Conservation (phyloP, 2,797 vertebrate genomes). For the Discoglossus pictus region DNA sequence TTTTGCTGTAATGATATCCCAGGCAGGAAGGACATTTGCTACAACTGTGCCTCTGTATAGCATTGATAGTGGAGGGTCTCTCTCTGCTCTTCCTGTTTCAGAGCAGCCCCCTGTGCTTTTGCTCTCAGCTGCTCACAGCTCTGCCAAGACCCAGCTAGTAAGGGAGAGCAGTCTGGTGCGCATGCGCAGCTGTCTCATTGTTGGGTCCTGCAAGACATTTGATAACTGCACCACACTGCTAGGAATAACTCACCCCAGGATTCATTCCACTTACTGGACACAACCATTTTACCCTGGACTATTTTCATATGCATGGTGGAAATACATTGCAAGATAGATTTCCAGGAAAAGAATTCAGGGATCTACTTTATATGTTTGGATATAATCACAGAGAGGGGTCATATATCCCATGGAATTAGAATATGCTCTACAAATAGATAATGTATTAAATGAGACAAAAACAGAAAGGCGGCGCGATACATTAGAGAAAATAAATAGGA, state of each 20-base stretch:
- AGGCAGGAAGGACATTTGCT: background rate
- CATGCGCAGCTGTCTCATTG: constrained; percentile 60
- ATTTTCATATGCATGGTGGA: constrained; percentile 18
- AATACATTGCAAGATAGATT: constrained; percentile 1
- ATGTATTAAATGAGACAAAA: too few species aligned
- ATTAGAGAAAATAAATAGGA: too few species aligned
- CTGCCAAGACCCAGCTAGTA: constrained; percentile 29
- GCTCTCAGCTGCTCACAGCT: constrained; percentile 55
- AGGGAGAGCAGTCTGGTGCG: constrained; percentile 55
- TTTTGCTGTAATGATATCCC: background rate
- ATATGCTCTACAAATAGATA: too few species aligned
- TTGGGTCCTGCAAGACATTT: constrained; percentile 59
- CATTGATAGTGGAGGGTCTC: constrained; percentile 6
- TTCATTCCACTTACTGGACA: constrained; percentile 13
- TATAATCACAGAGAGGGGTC: too few species aligned
- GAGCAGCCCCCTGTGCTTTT: constrained; percentile 38
- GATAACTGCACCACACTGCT: constrained; percentile 31
- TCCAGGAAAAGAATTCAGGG: constrained; percentile 15
- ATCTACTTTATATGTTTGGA: too few species aligned
- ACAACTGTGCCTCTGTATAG: constrained; percentile 19
- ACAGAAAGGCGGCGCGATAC: too few species aligned
- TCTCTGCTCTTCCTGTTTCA: constrained; percentile 10
- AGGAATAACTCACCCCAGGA: constrained; percentile 46
- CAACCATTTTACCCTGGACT: constrained; percentile 22
- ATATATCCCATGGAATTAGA: too few species aligned